phyloP scores from a whole-genome alignment of 1,140 invertebrate genomes.

The Listronotus oregonensis region DNA sequence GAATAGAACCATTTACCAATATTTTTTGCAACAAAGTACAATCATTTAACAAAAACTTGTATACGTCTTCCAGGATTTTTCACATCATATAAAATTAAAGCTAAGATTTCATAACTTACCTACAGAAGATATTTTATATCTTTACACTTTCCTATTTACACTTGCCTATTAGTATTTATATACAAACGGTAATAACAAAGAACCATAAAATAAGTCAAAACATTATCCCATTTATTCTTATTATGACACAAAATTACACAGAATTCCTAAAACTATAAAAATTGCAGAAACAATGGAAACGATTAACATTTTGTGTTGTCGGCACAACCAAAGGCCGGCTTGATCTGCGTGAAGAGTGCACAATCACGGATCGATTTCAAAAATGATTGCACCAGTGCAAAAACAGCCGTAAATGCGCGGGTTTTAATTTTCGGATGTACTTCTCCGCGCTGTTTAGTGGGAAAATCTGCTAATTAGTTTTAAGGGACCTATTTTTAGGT shows the following conservation, averaged over 20 bases:
- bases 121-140: too few species aligned
- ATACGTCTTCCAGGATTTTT: too few species aligned
- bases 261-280: slow-evolving; percentile 37
- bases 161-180: too few species aligned
- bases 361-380: slow-evolving; percentile 51
- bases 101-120: too few species aligned
- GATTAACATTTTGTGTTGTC: slow-evolving; percentile 54
- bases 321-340: slow-evolving; percentile 46
- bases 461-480: slow-evolving; percentile 31
- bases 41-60: too few species aligned
- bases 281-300: slow-evolving; percentile 48
- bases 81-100: too few species aligned
- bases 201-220: slow-evolving; percentile 23
- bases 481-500: slow-evolving; percentile 10
- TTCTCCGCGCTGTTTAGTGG: slow-evolving; percentile 35
- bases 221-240: slow-evolving; percentile 22
- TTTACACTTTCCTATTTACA: too few species aligned
- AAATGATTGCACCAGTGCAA: slow-evolving; percentile 50
- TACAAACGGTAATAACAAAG: slow-evolving; percentile 13
- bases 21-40: too few species aligned
- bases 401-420: slow-evolving; percentile 45
- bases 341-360: slow-evolving; percentile 51
- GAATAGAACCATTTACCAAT: too few species aligned
- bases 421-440: slow-evolving; percentile 40
- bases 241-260: slow-evolving; percentile 31